Conservation (phyloP, 2,888 invertebrate genomes). For the Drosophila sordidapex region DNA sequence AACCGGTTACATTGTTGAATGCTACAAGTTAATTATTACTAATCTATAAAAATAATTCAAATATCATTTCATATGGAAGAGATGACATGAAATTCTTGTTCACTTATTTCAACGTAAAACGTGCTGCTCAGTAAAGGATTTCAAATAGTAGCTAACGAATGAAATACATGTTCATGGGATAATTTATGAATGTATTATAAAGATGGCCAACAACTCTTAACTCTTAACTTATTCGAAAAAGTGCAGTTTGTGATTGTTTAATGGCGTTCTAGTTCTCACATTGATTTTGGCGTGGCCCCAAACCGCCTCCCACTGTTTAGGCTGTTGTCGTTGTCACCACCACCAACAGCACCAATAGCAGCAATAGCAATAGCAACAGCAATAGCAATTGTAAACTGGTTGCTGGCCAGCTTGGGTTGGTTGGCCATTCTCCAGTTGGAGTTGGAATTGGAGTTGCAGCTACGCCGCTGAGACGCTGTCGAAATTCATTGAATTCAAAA, state of each 20-base stretch:
- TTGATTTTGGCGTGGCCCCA: conserved; percentile 20
- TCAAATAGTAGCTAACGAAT: not conserved
- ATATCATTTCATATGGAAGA: not conserved
- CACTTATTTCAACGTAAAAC: not conserved
- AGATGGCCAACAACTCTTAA: not conserved
- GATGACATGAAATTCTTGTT: not conserved
- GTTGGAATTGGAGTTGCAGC: conserved; percentile 14
- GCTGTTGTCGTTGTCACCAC: conserved; percentile 36
- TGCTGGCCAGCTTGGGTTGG: conserved; percentile 22
- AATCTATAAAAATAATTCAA: not conserved
- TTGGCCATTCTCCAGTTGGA: conserved; percentile 31
- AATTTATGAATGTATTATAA: not conserved
- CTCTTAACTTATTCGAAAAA: not conserved
- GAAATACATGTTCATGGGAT: not conserved
- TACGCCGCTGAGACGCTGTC: conserved; percentile 58
- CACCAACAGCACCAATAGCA: conserved; percentile 12
- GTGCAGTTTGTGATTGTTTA: conserved; percentile 4
- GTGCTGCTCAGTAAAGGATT: not conserved
- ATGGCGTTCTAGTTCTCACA: conserved; percentile 38
- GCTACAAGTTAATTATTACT: not conserved
- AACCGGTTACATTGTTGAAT: too few relatives aligned
- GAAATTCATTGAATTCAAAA: conserved; percentile 73
- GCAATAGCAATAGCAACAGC: conserved; percentile 9
- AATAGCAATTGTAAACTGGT: conserved; percentile 43
- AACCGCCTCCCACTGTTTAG: conserved; percentile 49